A percentile compares a stretch with the other conserved stretches of the same genome.
phyloP scores from a whole-genome alignment of 2,888 invertebrate genomes.

The Margaritifera margaritifera region DNA sequence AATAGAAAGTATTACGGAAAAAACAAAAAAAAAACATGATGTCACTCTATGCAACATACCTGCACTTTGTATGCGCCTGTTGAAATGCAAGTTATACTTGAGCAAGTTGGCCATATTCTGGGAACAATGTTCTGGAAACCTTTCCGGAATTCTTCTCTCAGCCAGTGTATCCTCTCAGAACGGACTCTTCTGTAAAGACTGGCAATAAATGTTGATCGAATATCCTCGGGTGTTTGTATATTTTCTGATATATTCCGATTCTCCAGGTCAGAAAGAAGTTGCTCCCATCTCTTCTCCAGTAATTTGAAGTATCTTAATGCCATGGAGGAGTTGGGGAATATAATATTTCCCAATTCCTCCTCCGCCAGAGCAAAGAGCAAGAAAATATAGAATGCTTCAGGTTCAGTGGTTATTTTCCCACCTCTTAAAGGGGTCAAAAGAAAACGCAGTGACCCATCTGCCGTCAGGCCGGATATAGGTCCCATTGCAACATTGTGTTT shows the following conservation, averaged over 20 bases:
- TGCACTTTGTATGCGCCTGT: slow-evolving; percentile 29
- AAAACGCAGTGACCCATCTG: slow-evolving; percentile 17
- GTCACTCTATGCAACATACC: slow-evolving; percentile 13
- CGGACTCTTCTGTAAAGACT: slow-evolving; percentile 11
- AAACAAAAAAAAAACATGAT: background rate
- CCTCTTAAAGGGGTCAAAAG: slow-evolving; percentile 19
- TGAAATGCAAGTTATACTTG: slow-evolving; percentile 28
- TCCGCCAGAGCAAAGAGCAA: slow-evolving; percentile 33
- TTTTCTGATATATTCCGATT: slow-evolving; percentile 18
- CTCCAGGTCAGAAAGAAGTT: slow-evolving; percentile 35
- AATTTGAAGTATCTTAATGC: slow-evolving; percentile 30
- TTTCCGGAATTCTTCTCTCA: slow-evolving; percentile 25
- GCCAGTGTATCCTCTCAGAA: slow-evolving; percentile 12
- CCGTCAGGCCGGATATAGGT: slow-evolving; percentile 27
- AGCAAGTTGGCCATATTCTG: slow-evolving; percentile 31
- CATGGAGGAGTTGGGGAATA: slow-evolving; percentile 24
- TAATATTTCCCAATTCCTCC: slow-evolving; percentile 26
- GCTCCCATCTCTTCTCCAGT: slow-evolving; percentile 29
- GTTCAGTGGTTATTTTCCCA: slow-evolving; percentile 9
- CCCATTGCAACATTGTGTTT: slow-evolving; percentile 27
- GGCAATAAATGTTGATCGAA: slow-evolving; percentile 5
- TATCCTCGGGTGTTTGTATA: slow-evolving; percentile 8
- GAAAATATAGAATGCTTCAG: slow-evolving; percentile 29
- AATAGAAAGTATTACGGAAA: background rate
- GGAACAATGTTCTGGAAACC: slow-evolving; percentile 32